phyloP scores from a whole-genome alignment of 1,140 invertebrate species.

The Nebria ingens region DNA sequence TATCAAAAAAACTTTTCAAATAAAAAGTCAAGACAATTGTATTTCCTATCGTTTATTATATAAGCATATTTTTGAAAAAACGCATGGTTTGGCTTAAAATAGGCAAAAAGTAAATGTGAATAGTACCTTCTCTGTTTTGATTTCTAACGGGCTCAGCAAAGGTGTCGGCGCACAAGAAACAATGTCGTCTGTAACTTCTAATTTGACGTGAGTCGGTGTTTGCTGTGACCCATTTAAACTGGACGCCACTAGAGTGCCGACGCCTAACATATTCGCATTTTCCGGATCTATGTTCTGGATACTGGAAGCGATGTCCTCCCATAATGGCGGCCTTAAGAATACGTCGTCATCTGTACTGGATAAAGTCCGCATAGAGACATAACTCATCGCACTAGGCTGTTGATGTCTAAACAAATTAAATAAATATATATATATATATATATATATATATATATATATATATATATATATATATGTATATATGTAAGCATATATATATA shows the following conservation, averaged over 20 bases:
- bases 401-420: too few species aligned
- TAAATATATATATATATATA: too few species aligned
- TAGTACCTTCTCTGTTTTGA: conserved; percentile 50
- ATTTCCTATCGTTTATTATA: background rate
- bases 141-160: conserved; percentile 59
- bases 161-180: conserved; percentile 43
- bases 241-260: conserved; percentile 24
- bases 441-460: too few species aligned
- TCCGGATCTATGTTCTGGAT: conserved; percentile 81
- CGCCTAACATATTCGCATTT: conserved; percentile 73
- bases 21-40: background rate
- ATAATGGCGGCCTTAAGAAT: conserved; percentile 68
- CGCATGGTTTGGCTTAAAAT: too few species aligned
- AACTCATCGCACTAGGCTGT: conserved; percentile 35
- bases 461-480: too few species aligned
- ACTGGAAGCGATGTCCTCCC: conserved; percentile 82
- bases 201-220: conserved; percentile 51
- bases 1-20: too few species aligned
- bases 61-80: background rate
- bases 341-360: conserved; percentile 55
- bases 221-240: background rate
- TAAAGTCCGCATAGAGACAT: conserved; percentile 40
- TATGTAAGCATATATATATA: too few species aligned
- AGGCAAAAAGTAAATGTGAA: background rate
- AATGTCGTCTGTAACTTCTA: conserved; percentile 57